Conservation (phyloP, 2,888 invertebrate species). For the Drosophila fungiperda region DNA sequence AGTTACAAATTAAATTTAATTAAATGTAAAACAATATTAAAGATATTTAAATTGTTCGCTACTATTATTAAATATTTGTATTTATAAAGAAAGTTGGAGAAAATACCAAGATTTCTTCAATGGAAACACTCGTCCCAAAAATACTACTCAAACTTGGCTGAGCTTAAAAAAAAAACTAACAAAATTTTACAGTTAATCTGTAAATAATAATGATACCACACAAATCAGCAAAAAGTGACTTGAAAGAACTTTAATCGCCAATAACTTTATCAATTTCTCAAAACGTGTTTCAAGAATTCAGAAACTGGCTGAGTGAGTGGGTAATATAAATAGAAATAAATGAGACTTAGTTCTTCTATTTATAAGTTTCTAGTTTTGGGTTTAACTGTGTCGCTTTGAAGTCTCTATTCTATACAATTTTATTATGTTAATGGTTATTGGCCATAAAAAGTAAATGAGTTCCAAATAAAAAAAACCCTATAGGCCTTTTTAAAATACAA, state of each 20-base stretch:
- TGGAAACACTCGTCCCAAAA: neutral
- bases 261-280: neutral
- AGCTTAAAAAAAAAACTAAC: neutral
- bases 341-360: neutral
- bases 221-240: neutral
- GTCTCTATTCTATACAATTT: neutral
- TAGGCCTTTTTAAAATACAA: neutral
- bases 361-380: neutral
- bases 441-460: constrained; percentile 1
- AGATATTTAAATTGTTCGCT: neutral
- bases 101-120: neutral
- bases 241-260: neutral
- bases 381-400: neutral
- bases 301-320: neutral
- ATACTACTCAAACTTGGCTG: neutral
- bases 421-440: constrained; percentile 3
- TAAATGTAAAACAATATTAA: too few relatives aligned
- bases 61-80: too few relatives aligned
- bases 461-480: neutral
- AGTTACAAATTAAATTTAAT: too few relatives aligned
- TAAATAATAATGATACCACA: neutral
- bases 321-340: neutral
- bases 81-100: neutral
- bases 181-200: neutral
- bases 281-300: neutral